A percentile compares a stretch with the other conserved stretches of the same genome.
Conservation (phyloP, 2,888 invertebrate genomes). For the Urechis unicinctus region DNA sequence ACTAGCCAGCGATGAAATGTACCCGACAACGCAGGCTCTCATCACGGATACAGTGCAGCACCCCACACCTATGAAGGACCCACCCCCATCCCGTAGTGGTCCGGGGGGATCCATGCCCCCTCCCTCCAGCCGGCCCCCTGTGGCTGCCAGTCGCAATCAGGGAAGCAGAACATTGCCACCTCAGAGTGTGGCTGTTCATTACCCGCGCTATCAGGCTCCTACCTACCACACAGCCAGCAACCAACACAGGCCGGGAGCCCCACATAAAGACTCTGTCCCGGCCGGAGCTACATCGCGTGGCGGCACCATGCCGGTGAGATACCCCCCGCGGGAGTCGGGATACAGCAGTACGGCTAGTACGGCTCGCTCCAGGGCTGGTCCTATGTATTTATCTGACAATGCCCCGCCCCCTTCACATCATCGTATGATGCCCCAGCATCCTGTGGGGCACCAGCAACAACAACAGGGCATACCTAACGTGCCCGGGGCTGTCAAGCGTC, state of each 20-base stretch:
- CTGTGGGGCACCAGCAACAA: neutral
- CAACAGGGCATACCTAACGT: neutral
- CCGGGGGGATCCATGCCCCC: neutral
- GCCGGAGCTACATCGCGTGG: no score
- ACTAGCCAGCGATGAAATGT: slow-evolving; percentile 19
- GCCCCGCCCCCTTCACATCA: neutral
- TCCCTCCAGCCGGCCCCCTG: neutral
- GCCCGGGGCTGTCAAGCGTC: slow-evolving; percentile 23
- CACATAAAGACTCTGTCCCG: no score
- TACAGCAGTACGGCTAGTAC: neutral
- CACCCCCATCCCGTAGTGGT: neutral
- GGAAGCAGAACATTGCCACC: slow-evolving; percentile 4
- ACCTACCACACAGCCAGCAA: neutral
- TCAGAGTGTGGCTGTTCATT: no score
- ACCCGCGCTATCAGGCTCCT: neutral
- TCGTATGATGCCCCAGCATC: neutral
- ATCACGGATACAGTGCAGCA: slow-evolving; percentile 10
- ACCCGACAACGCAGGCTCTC: slow-evolving; percentile 22
- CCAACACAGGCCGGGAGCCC: neutral
- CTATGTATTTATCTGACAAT: neutral
- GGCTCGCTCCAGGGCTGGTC: no score
- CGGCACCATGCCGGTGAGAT: neutral
- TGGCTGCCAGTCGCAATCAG: neutral
- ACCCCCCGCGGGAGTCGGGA: neutral
- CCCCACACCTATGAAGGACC: neutral